phyloP scores from a whole-genome alignment of 2,797 vertebrate species.

The Artibeus lituratus region DNA sequence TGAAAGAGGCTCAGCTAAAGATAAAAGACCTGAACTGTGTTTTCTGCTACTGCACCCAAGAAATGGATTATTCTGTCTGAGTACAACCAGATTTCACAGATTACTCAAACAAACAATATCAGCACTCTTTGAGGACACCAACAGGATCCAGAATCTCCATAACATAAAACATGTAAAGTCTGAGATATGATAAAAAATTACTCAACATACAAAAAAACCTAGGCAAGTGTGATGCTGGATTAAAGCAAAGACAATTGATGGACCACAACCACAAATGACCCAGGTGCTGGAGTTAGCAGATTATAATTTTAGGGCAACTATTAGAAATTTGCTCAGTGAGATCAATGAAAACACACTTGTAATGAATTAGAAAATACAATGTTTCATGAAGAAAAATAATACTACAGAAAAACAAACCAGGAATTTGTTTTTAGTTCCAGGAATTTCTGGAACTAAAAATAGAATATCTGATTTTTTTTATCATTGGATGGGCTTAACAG shows the following conservation, averaged over 20 bases:
- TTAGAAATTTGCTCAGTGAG: not conserved
- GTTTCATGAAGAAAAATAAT: not conserved
- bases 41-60: not conserved
- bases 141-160: not conserved
- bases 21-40: not conserved
- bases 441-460: conserved; percentile 2
- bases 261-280: not conserved
- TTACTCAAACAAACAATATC: not conserved
- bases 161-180: not conserved
- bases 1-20: not conserved
- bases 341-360: not conserved
- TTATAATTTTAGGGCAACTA: not conserved
- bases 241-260: not conserved
- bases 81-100: not conserved
- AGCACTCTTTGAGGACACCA: not conserved
- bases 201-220: not conserved
- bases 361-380: not conserved
- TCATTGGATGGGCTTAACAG: not conserved
- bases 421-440: not conserved
- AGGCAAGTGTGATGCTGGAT: not conserved
- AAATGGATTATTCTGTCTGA: not conserved
- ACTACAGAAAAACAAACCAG: not conserved
- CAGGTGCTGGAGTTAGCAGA: not conserved
- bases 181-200: conserved; percentile 32
- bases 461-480: not conserved